Conservation (phyloP, 2,797 vertebrate genomes). For the Geotrypetes seraphini region DNA sequence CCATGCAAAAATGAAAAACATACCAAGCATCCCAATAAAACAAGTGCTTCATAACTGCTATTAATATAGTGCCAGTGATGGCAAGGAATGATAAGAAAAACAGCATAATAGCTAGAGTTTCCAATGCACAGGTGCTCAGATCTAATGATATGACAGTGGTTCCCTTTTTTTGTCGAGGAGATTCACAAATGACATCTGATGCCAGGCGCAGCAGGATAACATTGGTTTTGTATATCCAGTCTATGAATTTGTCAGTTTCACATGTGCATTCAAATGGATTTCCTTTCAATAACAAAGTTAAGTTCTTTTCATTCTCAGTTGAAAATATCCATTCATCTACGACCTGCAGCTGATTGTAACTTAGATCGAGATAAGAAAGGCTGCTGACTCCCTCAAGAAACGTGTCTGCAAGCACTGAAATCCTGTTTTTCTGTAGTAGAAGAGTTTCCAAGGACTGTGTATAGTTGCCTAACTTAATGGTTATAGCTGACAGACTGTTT, state of each 20-base stretch:
- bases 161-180: slow-evolving; percentile 27
- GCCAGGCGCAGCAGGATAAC: slow-evolving; percentile 49
- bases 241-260: slow-evolving; percentile 52
- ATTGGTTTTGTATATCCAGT: slow-evolving; percentile 48
- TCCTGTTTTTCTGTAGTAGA: slow-evolving; percentile 50
- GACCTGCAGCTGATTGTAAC: slow-evolving; percentile 44
- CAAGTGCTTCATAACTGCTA: slow-evolving; percentile 45
- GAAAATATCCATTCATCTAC: slow-evolving; percentile 53
- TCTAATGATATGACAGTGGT: slow-evolving; percentile 40
- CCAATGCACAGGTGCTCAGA: slow-evolving; percentile 45
- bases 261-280: slow-evolving; percentile 68
- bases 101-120: slow-evolving; percentile 25
- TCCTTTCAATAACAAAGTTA: slow-evolving; percentile 38
- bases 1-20: slow-evolving; percentile 44
- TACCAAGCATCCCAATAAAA: slow-evolving; percentile 69
- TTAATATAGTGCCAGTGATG: slow-evolving; percentile 37
- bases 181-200: slow-evolving; percentile 38
- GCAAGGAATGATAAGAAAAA: slow-evolving; percentile 39
- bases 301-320: slow-evolving; percentile 6
- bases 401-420: slow-evolving; percentile 38
- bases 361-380: slow-evolving; percentile 50
- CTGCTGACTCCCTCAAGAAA: slow-evolving; percentile 34
- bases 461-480: slow-evolving; percentile 17
- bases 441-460: slow-evolving; percentile 44
- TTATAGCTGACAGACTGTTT: slow-evolving; percentile 46